Percentiles rank a stretch among this genome's conserved stretches.
phyloP scores from a whole-genome alignment of 1,140 invertebrate species.

The Atta texana region DNA sequence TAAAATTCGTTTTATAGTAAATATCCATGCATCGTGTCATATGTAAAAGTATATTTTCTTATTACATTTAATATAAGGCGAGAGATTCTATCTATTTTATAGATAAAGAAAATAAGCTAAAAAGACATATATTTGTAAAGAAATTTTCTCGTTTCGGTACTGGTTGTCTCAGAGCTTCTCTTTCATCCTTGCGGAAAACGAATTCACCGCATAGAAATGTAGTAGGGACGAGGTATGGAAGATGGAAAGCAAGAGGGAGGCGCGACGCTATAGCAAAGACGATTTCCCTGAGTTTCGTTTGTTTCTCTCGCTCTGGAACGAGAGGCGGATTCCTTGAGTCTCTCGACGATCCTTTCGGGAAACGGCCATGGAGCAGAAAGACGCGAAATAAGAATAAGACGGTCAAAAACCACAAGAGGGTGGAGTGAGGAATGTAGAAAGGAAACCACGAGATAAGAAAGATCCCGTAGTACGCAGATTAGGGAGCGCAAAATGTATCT shows the following conservation, averaged over 20 bases:
- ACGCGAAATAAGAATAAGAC: conserved; percentile 21
- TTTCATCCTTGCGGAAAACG: conserved; percentile 72
- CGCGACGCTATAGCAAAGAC: conserved; percentile 63
- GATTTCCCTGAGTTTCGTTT: conserved; percentile 74
- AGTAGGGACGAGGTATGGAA: neutral
- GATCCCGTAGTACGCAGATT: conserved; percentile 73
- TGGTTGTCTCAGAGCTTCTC: conserved; percentile 58
- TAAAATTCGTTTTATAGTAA: neutral
- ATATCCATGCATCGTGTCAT: neutral
- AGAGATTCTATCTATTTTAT: conserved; percentile 23
- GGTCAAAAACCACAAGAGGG: neutral
- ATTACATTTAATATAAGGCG: conserved; percentile 13
- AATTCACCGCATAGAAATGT: conserved; percentile 59
- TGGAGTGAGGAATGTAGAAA: conserved; percentile 26
- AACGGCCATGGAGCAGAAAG: conserved; percentile 22
- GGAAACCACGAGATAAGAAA: conserved; percentile 61
- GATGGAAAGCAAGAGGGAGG: neutral
- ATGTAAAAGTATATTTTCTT: conserved; percentile 5
- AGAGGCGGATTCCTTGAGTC: conserved; percentile 53
- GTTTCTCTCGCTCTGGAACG: conserved; percentile 71
- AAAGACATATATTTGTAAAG: conserved; percentile 43
- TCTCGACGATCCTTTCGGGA: conserved; percentile 62
- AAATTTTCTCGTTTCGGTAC: conserved; percentile 39
- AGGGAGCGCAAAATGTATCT: conserved; percentile 71
- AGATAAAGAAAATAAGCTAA: conserved; percentile 40